Percentiles rank a stretch among this genome's conserved stretches.
phyloP scores from a whole-genome alignment of 2,888 invertebrate species.

The Drosophila testacea region DNA sequence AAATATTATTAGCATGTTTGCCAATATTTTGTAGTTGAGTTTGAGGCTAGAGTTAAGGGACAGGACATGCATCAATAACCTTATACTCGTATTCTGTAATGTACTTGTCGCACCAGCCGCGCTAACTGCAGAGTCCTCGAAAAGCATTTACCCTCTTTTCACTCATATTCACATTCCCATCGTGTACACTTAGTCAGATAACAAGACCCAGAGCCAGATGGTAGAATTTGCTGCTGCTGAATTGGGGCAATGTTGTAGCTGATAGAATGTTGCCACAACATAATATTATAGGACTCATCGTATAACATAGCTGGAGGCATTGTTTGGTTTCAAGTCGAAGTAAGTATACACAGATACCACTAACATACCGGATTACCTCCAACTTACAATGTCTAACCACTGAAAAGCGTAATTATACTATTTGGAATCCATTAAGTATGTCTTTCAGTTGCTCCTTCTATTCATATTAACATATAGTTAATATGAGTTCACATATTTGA shows the following conservation, averaged over 20 bases:
- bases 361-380: constrained; percentile 7
- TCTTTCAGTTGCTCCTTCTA: not conserved
- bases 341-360: constrained; percentile 5
- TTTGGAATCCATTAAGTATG: not conserved
- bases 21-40: constrained; percentile 9
- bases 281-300: constrained; percentile 4
- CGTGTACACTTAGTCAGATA: constrained; percentile 5
- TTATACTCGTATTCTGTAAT: constrained; percentile 44
- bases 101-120: constrained; percentile 55
- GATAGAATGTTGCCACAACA: constrained; percentile 15
- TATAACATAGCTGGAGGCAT: not conserved
- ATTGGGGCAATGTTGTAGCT: constrained; percentile 10
- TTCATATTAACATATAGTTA: not conserved
- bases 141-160: not conserved
- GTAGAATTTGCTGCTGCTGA: constrained; percentile 11
- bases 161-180: constrained; percentile 9
- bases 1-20: constrained; percentile 66
- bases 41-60: not conserved
- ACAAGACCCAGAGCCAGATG: constrained; percentile 41
- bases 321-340: constrained; percentile 3
- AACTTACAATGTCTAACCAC: constrained; percentile 4
- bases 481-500: not conserved
- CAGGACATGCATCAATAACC: constrained; percentile 59
- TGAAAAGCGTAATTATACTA: constrained; percentile 14
- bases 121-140: constrained; percentile 10